Conservation (phyloP, 1,140 invertebrate species). For the Neodiprion pinetum region DNA sequence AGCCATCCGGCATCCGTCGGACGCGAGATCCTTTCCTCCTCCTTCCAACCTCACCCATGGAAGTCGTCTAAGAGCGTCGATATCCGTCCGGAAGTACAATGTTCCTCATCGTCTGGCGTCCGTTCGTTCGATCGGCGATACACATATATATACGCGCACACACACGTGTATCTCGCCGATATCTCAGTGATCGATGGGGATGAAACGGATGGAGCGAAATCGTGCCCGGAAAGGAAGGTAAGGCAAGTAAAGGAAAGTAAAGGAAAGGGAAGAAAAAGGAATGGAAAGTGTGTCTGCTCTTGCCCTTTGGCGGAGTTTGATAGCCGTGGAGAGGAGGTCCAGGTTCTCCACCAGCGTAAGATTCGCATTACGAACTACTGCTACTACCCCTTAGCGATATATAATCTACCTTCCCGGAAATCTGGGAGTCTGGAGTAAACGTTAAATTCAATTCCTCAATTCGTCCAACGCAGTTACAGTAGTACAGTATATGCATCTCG, state of each 20-base stretch:
- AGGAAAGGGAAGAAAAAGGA: not conserved
- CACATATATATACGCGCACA: no score
- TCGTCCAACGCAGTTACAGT: not conserved
- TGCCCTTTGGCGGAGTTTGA: not conserved
- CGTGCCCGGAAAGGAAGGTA: slow-evolving; percentile 6
- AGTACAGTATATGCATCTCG: not conserved
- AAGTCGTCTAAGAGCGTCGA: no score
- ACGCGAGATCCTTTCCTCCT: no score
- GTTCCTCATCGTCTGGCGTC: no score
- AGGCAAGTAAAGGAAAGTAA: not conserved
- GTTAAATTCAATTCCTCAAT: not conserved
- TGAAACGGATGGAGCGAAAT: not conserved
- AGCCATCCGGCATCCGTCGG: no score
- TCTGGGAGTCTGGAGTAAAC: not conserved
- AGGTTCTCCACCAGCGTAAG: not conserved
- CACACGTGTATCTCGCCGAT: not conserved
- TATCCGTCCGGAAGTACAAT: no score
- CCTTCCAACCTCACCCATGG: no score
- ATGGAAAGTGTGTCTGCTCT: not conserved
- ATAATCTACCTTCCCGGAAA: no score
- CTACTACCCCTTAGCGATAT: no score
- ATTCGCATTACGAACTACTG: not conserved
- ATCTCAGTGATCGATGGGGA: not conserved
- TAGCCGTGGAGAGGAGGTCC: not conserved
- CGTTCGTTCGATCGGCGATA: no score